Conservation (phyloP, 2,888 invertebrate genomes). For the Uloborus plumipes region DNA sequence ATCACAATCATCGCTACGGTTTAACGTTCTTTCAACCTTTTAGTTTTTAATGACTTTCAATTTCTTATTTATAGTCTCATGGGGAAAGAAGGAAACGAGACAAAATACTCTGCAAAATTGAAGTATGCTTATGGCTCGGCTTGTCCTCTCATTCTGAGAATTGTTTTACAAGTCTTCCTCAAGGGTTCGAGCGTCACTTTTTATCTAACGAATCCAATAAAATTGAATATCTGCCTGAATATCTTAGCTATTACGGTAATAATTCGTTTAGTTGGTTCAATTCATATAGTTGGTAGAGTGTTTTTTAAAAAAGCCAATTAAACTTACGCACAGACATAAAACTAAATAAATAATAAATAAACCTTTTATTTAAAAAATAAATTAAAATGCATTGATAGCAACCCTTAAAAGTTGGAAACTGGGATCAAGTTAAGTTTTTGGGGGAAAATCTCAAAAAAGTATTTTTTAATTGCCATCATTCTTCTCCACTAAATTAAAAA, state of each 20-base stretch:
- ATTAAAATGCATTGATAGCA: no score
- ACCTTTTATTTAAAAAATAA: no score
- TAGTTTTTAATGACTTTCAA: not conserved
- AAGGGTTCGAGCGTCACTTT: conserved; percentile 83
- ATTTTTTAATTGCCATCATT: no score
- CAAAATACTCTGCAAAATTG: conserved; percentile 75
- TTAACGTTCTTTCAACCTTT: not conserved
- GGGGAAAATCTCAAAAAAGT: no score
- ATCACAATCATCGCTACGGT: not conserved
- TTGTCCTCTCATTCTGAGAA: conserved; percentile 84
- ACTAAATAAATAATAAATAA: no score
- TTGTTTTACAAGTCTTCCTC: conserved; percentile 83
- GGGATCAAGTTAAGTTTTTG: no score
- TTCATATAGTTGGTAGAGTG: no score
- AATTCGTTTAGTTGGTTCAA: not conserved
- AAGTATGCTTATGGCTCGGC: conserved; percentile 87
- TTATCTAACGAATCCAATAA: conserved; percentile 80
- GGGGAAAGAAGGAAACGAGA: conserved; percentile 79
- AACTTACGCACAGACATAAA: no score
- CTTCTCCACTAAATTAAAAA: no score
- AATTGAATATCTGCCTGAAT: conserved; percentile 80
- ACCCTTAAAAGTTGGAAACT: no score
- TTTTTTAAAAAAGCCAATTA: no score
- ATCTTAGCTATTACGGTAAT: conserved; percentile 83
- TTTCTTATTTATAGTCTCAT: conserved; percentile 85